These are phyloP conservation scores for Ondatra zibethicus DNA, from an alignment of 2,113 vertebrate genomes.

Conservation along the genomic window DNA sequence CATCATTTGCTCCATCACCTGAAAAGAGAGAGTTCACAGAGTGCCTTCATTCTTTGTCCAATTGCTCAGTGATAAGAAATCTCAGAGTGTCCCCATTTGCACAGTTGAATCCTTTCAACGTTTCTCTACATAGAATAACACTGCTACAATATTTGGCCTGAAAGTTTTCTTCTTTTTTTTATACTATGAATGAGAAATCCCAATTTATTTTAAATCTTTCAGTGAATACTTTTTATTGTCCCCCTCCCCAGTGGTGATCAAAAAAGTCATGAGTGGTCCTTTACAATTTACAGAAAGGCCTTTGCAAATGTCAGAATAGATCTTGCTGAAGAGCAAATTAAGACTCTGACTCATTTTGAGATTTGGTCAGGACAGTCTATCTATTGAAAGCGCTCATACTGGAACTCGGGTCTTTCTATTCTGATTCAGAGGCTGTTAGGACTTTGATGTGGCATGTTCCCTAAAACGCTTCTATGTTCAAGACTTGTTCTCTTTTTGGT, in stretches of 20 bases:
- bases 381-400: neutral
- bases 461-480: neutral
- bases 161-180: neutral
- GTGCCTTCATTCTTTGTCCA: neutral
- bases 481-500: neutral
- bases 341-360: neutral
- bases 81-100: neutral
- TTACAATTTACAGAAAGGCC: neutral
- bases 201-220: neutral
- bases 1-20: constrained; percentile 98
- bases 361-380: neutral
- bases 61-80: neutral
- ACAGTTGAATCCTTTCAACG: neutral
- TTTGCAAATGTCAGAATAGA: neutral
- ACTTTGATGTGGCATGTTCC: neutral
- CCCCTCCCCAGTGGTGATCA: neutral
- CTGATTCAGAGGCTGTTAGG: neutral
- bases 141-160: neutral
- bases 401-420: neutral
- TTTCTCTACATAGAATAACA: neutral
- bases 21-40: constrained; percentile 37
- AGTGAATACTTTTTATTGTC: neutral
- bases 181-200: neutral
- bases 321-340: neutral
- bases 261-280: neutral